A percentile compares a stretch with the other conserved stretches of the same genome.
These are phyloP conservation scores for Pomatorhinus ruficollis DNA, from an alignment of 2,113 vertebrate genomes.

Conservation along the genomic window DNA sequence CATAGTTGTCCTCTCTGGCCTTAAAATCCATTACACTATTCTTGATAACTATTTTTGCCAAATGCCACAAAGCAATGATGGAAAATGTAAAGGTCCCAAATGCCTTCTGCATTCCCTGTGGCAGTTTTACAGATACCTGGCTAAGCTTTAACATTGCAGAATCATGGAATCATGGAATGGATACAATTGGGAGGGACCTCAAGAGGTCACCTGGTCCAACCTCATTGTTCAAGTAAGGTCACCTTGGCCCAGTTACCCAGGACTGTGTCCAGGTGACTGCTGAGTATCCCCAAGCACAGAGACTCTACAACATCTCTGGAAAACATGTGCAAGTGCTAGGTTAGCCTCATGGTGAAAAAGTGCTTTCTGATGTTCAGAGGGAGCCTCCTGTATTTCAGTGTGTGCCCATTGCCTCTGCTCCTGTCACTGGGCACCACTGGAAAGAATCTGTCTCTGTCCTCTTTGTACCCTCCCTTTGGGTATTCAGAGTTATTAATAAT, in stretches of 20 bases:
- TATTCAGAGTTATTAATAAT: neutral
- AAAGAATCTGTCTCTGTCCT: neutral
- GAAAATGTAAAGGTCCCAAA: neutral
- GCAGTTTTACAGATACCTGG: neutral
- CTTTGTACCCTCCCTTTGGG: neutral
- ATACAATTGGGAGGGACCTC: neutral
- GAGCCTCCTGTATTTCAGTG: neutral
- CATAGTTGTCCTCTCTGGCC: neutral
- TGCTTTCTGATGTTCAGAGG: neutral
- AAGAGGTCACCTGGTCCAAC: neutral
- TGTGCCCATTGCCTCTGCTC: neutral
- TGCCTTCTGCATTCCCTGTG: neutral
- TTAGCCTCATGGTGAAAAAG: neutral
- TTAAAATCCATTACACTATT: neutral
- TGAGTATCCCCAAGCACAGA: neutral
- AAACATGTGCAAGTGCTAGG: fast-evolving
- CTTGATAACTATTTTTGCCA: neutral
- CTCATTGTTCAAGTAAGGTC: neutral
- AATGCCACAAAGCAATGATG: neutral
- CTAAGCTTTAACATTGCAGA: neutral
- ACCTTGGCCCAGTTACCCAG: neutral
- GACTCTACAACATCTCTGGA: neutral
- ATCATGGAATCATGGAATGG: neutral
- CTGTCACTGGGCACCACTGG: neutral
- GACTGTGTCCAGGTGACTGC: fast-evolving